phyloP scores from a whole-genome alignment of 2,113 vertebrate genomes.

The Onychorhynchus coronatus region DNA sequence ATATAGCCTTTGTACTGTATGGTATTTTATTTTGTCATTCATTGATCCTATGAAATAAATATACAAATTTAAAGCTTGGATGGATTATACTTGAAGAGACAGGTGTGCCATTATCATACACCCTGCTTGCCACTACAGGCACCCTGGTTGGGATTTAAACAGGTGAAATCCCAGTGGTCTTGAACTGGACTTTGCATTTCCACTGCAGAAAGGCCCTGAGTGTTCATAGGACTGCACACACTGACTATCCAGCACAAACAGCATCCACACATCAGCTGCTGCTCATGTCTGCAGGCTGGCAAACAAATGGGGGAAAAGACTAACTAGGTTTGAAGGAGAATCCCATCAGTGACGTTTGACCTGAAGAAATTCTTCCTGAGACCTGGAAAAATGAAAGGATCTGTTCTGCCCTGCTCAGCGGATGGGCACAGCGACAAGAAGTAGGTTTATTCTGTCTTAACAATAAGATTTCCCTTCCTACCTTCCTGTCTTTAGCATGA shows the following conservation, averaged over 20 bases:
- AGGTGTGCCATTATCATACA: neutral
- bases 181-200: neutral
- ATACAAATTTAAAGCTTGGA: neutral
- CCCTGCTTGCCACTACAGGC: neutral
- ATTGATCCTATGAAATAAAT: constrained; percentile 60
- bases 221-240: neutral
- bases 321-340: neutral
- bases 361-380: neutral
- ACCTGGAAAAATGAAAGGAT: neutral
- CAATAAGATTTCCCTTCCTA: neutral
- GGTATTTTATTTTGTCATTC: constrained; percentile 53
- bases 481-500: neutral
- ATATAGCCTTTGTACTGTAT: constrained; percentile 57
- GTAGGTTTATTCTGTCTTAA: neutral
- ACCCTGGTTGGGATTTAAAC: neutral
- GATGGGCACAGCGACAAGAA: accelerated
- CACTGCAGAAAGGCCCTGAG: neutral
- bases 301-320: accelerated
- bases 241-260: neutral
- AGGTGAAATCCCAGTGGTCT: neutral
- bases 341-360: neutral
- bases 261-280: neutral
- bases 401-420: neutral
- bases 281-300: neutral
- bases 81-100: neutral